Evolutionary conservation across 2,888 invertebrate genomes (phyloP), one percentile per base, ranked within the genome.

Genomic region (Drosophila imparisetae): DNA sequence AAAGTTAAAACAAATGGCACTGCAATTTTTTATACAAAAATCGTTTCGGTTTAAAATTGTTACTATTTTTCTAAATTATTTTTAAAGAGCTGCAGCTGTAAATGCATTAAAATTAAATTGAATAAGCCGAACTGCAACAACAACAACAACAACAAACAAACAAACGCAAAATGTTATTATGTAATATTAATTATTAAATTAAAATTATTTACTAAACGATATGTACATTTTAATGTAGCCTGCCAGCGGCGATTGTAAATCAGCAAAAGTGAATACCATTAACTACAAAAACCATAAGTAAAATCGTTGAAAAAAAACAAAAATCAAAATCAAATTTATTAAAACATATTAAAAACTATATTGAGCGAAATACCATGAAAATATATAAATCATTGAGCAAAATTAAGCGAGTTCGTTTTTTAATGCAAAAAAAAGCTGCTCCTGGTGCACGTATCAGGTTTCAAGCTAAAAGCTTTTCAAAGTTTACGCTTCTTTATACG

Each of bases 281-380:
- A 71, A 75, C 57, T 68, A 64, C 57, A 57, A 60, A 78, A 72
- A 60, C 18, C 64, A 75, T 48, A 65, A 65, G 50, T 49, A 59
- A 75, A 76, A 83, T 80, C 82, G 77, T 81, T 86, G 66, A 63
- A 57, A 72, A 40, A 40, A 49, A 21, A 15, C 45, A 42, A 60
- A 55, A 62, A 60, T 40, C 30, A 69, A 83, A 74, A 58, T 69
- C 67, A 79, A 84, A 72, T 85, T 87, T 83, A 75, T 80, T 79
- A 75, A 83, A 69, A 66, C 63, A 66, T 75, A 80, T 75, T 72
- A 40, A 69, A 82, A 69, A 77, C 66, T 87, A 83, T 89, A 82
- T 82, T 89, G 88, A 89, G 88, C 85, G 83, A 86, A 87, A 82
- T 83, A 85, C 82, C 89, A 87, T 85, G 88, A 65, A 89, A 85